Evolutionary conservation across 2,797 vertebrate species (phyloP), one percentile per base, ranked within the genome.

Genomic region (Cichlasoma orientale): DNA sequence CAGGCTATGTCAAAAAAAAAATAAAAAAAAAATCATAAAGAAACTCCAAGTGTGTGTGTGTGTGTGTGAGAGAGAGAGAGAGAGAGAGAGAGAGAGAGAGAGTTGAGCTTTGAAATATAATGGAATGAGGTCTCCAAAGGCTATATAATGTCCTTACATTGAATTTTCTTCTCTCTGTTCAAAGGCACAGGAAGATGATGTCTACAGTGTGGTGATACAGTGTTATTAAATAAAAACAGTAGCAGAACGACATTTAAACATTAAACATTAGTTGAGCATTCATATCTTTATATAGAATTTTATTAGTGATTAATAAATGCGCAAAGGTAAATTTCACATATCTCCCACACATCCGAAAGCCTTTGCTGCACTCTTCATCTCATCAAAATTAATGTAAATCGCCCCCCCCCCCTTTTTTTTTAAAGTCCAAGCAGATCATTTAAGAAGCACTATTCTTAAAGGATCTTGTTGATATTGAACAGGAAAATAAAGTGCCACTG

Each of bases 81-180:
- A n/a, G n/a, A n/a, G n/a, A n/a, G n/a, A n/a, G n/a, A n/a, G 50
- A n/a, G 18, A 7, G 14, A 66, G 38, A 44, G 10, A 29, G 23
- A 78, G 54, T 73, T 74, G 61, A 50, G 61, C 61, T 83, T 84
- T 33, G 77, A 74, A 88, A 78, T 72, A 61, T 81, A 74, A 87
- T 69, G 47, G 73, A 86, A 86, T 73, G 55, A 88, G 78, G 82
- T 82, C 75, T 86, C 29, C 29, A 1, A 14, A 80, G 74, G 56
- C 63, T 47, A 79, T 71, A 78, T 66, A 68, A 81, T 75, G 71
- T 36, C 56, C 19, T 74, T n/a, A 44, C 7, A 63, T 63, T 72
- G 73, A 73, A 29, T 59, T 66, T 19, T 80, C 44, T 52, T 58
- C 11, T 55, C 50, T 75, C 29, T 55, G 50, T 33, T 69, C 14